Evolutionary conservation across 1,140 invertebrate genomes (phyloP), one percentile per base, ranked within the genome.

Genomic region (Popillia japonica): DNA sequence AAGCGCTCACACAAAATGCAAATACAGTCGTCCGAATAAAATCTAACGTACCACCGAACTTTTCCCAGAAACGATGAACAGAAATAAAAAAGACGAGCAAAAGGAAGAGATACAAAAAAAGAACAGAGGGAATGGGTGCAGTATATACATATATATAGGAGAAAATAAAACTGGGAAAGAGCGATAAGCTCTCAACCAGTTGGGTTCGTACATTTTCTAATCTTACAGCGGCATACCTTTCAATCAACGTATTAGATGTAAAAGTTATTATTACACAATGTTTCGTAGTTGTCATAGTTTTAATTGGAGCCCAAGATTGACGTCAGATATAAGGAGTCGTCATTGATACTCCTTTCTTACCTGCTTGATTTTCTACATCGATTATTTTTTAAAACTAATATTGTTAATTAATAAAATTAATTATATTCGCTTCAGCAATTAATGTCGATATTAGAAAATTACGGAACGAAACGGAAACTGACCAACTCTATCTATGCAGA

Each of bases 251-350:
- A 83, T 59, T 77, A 81, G 78, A 82, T 81, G 79, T 83, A 80
- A 81, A 84, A 81, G 79, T 82, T 55, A 82, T 83, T 82, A 81
- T 82, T 83, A 80, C 80, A 82, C 82, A 83, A 83, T 83, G 80
- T 80, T 80, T 84, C 82, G 81, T 81, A 82, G 80, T 79, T 82
- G 83, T 84, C 83, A 81, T 77, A 77, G 80, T 78, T 81, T 83
- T 84, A 83, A 84, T 84, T 84, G 83, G 82, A 34, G 27, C 75
- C 75, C 72, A 34, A 81, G 82, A 84, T 84, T 80, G 81, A 82
- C 80, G 81, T 75, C 74, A 73, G 23, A 77, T 81, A 83, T 83
- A 83, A 81, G 11, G 34, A 75, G 72, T 78, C 81, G 77, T 79
- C 80, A 80, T 81, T 80, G 78, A 80, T 78, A 78, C 80, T 78